These are phyloP conservation scores for Arenaria interpres DNA, from an alignment of 2,113 vertebrate species.

Conservation along the genomic window DNA sequence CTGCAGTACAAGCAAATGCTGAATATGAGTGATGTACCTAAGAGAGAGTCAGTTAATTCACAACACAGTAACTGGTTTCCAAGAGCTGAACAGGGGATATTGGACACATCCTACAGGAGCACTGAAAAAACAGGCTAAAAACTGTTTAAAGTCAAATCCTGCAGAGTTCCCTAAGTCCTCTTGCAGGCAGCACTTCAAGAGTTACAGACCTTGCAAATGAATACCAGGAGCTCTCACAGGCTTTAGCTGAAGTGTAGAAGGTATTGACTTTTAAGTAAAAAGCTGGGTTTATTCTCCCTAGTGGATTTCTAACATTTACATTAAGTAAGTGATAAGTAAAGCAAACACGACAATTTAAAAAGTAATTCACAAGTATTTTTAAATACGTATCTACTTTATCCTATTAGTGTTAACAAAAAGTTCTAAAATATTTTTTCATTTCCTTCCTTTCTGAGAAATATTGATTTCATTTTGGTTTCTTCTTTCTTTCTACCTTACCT, in stretches of 20 bases:
- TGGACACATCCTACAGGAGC: not conserved
- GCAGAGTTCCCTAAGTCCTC: not conserved
- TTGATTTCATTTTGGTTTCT: not conserved
- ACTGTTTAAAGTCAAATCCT: not conserved
- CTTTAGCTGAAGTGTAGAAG: not conserved
- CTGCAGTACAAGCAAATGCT: not conserved
- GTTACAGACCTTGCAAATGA: not conserved
- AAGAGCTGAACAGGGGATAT: not conserved
- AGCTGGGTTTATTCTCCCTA: not conserved
- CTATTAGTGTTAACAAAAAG: not conserved
- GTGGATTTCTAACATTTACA: slow-evolving; percentile 46
- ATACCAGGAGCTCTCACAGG: not conserved
- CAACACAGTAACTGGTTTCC: not conserved
- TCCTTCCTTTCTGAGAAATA: not conserved
- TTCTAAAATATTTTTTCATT: not conserved
- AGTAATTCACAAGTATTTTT: not conserved
- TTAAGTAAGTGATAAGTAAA: slow-evolving; percentile 32
- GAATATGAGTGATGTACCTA: rapidly evolving
- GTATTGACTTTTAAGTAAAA: not conserved
- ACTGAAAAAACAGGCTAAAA: not conserved
- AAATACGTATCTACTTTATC: not conserved
- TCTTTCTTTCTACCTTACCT: not conserved
- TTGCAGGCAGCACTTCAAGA: not conserved
- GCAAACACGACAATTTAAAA: not conserved
- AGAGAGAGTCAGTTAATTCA: not conserved